A percentile compares a stretch with the other conserved stretches of the same genome.
phyloP scores from a whole-genome alignment of 1,140 invertebrate species.

The Diabrotica undecimpunctata region DNA sequence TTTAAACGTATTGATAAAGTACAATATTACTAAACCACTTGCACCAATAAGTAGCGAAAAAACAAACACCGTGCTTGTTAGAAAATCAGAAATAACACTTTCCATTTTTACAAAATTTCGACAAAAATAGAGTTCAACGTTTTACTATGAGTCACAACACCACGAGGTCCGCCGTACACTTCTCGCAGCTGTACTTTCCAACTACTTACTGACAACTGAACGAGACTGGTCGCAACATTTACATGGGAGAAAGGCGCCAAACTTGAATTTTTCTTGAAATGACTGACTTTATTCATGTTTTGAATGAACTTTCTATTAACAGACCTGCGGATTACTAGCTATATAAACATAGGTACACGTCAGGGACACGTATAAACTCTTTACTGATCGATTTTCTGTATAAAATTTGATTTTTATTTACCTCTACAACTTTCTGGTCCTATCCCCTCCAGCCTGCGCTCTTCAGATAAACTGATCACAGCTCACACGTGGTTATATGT shows the following conservation, averaged over 20 bases:
- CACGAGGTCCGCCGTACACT: slow-evolving; percentile 6
- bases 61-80: slow-evolving; percentile 24
- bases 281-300: not conserved
- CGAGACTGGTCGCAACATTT: not conserved
- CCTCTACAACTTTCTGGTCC: not conserved
- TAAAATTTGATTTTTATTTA: not conserved
- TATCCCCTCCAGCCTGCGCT: too few relatives aligned
- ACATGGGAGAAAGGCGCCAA: not conserved
- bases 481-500: not conserved
- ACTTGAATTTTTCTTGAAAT: not conserved
- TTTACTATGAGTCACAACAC: not conserved
- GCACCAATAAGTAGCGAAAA: slow-evolving; percentile 26
- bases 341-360: not conserved
- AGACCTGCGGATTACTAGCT: not conserved
- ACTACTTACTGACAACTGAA: not conserved
- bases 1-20: slow-evolving; percentile 30
- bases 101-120: slow-evolving; percentile 19
- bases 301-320: not conserved
- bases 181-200: slow-evolving; percentile 1
- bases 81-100: slow-evolving; percentile 11
- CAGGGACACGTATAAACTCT: not conserved
- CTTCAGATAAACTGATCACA: too few relatives aligned
- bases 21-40: slow-evolving; percentile 28
- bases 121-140: not conserved
- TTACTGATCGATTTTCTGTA: not conserved